Conservation (phyloP, 2,797 vertebrate species). For the Heteromormyrus szaboi region DNA sequence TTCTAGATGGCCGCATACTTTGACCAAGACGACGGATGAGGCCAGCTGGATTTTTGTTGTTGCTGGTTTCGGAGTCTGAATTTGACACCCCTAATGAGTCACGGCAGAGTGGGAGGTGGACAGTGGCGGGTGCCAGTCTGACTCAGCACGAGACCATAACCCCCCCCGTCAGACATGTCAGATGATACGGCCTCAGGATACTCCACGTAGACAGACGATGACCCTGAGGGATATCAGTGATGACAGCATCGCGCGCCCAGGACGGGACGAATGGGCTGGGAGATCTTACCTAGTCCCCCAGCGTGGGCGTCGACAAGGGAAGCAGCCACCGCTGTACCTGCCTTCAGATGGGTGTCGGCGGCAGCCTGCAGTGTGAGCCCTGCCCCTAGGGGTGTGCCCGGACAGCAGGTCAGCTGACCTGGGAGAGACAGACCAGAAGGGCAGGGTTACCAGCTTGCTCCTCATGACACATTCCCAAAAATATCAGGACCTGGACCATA, state of each 20-base stretch:
- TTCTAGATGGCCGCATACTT: neutral
- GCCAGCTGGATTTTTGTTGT: neutral
- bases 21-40: neutral
- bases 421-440: conserved; percentile 17
- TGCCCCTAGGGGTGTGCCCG: conserved; percentile 72
- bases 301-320: conserved; percentile 94
- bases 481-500: neutral
- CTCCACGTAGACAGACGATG: neutral
- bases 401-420: conserved; percentile 75
- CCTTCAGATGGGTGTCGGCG: conserved; percentile 68
- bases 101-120: neutral
- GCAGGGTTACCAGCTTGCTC: neutral
- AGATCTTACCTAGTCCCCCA: conserved; percentile 81
- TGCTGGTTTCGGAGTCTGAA: neutral
- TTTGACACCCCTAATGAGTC: neutral
- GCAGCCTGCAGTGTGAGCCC: conserved; percentile 76
- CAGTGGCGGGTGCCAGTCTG: neutral
- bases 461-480: neutral
- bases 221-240: neutral
- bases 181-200: neutral
- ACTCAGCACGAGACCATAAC: neutral
- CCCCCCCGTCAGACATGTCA: neutral
- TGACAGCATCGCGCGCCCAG: neutral
- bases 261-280: neutral
- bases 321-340: conserved; percentile 77